phyloP scores from a whole-genome alignment of 2,888 invertebrate species.

The Blomia tropicalis region DNA sequence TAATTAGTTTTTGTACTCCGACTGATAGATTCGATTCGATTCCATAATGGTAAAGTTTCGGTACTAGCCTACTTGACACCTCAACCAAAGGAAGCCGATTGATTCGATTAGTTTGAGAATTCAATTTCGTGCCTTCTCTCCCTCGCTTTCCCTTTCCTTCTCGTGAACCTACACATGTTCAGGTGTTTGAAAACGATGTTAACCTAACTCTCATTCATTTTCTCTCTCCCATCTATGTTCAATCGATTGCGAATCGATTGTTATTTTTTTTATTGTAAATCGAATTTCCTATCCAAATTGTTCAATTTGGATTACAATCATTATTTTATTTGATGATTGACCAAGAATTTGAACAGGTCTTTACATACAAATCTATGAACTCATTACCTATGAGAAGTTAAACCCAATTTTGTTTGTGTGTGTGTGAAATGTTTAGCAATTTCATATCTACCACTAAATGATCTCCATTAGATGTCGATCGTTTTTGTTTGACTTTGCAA shows the following conservation, averaged over 20 bases:
- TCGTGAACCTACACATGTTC: no score
- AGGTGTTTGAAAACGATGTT: no score
- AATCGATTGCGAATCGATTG: no score
- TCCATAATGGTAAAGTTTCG: slow-evolving; percentile 10
- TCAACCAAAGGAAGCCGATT: neutral
- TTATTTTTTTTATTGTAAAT: no score
- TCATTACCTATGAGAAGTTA: no score
- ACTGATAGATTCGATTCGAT: neutral
- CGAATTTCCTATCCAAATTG: no score
- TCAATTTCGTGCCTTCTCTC: neutral
- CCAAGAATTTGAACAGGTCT: no score
- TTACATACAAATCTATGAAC: no score
- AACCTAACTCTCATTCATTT: no score
- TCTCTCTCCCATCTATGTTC: no score
- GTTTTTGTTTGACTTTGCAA: neutral
- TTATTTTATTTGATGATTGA: no score
- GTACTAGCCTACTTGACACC: neutral
- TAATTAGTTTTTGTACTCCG: slow-evolving; percentile 5
- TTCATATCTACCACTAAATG: neutral
- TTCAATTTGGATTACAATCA: no score
- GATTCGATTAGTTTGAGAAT: slow-evolving; percentile 4
- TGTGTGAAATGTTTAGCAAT: neutral
- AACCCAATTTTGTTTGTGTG: neutral
- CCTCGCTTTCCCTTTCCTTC: neutral
- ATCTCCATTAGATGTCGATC: neutral